These are phyloP conservation scores for Boloria euphrosyne DNA, from an alignment of 2,888 invertebrate species.

Conservation along the genomic window DNA sequence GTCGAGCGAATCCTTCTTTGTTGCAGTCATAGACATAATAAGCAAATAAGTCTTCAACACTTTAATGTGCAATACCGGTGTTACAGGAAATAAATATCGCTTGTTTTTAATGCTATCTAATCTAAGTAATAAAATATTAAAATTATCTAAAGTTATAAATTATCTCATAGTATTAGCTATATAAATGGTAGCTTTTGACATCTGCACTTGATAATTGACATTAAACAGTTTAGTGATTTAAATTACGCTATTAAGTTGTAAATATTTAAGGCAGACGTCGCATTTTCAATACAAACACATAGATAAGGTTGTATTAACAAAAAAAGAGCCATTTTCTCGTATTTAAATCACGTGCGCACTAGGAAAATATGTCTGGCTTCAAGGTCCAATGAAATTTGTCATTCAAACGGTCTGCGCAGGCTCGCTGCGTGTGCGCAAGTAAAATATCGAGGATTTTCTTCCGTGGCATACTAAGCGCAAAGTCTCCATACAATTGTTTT, in stretches of 20 bases:
- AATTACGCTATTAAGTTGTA: constrained; percentile 1
- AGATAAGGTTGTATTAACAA: constrained; percentile 3
- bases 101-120: too few species aligned
- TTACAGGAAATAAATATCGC: too few species aligned
- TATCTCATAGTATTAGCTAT: not conserved
- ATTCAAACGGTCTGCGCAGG: constrained; percentile 62
- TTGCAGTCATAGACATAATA: too few species aligned
- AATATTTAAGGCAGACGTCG: constrained; percentile 1
- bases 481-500: not conserved
- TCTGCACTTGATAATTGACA: not conserved
- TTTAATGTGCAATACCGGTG: too few species aligned
- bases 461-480: constrained; percentile 58
- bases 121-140: too few species aligned
- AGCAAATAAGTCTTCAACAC: too few species aligned
- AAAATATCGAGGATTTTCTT: constrained; percentile 70
- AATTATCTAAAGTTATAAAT: too few species aligned
- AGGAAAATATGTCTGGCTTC: constrained; percentile 72
- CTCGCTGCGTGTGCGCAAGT: constrained; percentile 59
- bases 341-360: constrained; percentile 77
- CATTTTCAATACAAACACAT: constrained; percentile 8
- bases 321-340: constrained; percentile 46
- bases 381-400: constrained; percentile 79
- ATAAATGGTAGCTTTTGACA: not conserved
- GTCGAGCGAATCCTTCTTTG: too few species aligned
- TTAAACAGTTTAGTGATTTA: not conserved